Percentiles rank a stretch among this genome's conserved stretches.
phyloP scores from a whole-genome alignment of 2,113 vertebrate genomes.

The Ophiodon elongatus region DNA sequence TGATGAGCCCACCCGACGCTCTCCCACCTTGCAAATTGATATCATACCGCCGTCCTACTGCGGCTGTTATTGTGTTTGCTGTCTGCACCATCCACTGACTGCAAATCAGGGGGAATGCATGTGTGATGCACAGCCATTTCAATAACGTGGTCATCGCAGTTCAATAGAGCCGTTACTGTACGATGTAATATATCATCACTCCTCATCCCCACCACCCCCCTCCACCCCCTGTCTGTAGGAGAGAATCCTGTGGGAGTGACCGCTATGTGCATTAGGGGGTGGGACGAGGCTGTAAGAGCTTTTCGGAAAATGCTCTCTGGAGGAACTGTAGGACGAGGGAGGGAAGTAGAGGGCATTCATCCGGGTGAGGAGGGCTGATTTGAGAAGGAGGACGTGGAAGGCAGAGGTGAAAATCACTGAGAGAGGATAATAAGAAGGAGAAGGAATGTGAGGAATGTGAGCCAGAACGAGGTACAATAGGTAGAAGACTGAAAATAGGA shows the following conservation, averaged over 20 bases:
- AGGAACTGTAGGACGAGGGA: not conserved
- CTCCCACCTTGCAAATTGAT: slow-evolving; percentile 65
- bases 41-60: slow-evolving; percentile 71
- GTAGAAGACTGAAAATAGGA: not conserved
- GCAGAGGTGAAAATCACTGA: not conserved
- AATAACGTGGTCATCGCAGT: not conserved
- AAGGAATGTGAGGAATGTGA: not conserved
- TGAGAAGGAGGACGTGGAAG: not conserved
- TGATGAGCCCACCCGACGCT: slow-evolving; percentile 30
- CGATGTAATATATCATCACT: slow-evolving; percentile 31
- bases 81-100: not conserved
- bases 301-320: slow-evolving; percentile 22
- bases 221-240: slow-evolving; percentile 10
- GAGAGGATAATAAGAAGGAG: not conserved
- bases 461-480: not conserved
- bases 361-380: slow-evolving; percentile 4
- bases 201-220: not conserved
- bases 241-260: slow-evolving; percentile 38
- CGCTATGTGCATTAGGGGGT: slow-evolving; percentile 9
- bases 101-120: slow-evolving; percentile 3
- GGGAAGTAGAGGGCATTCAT: not conserved
- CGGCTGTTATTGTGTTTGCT: not conserved
- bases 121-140: not conserved
- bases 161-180: not conserved
- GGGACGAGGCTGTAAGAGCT: slow-evolving; percentile 18